These are phyloP conservation scores for Barnardius zonarius DNA, from an alignment of 2,113 vertebrate genomes.

Conservation along the genomic window DNA sequence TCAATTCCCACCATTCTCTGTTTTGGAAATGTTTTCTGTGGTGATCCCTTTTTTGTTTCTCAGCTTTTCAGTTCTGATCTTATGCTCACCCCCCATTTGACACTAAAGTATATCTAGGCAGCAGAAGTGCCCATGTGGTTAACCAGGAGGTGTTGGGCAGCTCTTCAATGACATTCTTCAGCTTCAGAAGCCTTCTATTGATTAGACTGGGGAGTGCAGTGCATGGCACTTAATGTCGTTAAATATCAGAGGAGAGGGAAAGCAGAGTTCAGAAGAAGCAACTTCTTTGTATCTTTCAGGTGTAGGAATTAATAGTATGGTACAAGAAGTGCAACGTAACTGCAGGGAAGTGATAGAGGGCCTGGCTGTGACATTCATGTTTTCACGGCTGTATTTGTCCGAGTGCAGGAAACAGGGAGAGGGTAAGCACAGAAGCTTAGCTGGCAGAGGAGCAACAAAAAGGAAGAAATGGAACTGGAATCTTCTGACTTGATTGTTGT, in stretches of 20 bases:
- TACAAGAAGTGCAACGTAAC: not conserved
- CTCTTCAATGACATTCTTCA: not conserved
- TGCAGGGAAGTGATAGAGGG: not conserved
- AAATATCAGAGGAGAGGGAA: not conserved
- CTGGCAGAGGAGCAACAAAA: not conserved
- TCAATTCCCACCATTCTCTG: not conserved
- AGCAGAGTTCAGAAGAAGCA: not conserved
- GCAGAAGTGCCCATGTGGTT: accelerated
- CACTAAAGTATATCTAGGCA: not conserved
- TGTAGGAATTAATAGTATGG: not conserved
- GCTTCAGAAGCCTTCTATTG: not conserved
- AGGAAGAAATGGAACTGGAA: not conserved
- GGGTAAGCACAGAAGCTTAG: not conserved
- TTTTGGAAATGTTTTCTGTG: not conserved
- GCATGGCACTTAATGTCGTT: not conserved
- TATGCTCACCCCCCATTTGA: not conserved
- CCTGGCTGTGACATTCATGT: not conserved
- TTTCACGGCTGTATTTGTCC: not conserved
- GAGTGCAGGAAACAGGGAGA: not conserved
- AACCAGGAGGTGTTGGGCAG: not conserved
- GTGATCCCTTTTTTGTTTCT: not conserved
- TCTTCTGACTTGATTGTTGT: not conserved
- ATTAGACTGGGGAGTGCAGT: not conserved
- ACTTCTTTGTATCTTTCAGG: not conserved
- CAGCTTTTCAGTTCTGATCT: not conserved